Base-by-base conservation (phyloP, 2,797 vertebrate species). In the Epinephelus awoara region DNA sequence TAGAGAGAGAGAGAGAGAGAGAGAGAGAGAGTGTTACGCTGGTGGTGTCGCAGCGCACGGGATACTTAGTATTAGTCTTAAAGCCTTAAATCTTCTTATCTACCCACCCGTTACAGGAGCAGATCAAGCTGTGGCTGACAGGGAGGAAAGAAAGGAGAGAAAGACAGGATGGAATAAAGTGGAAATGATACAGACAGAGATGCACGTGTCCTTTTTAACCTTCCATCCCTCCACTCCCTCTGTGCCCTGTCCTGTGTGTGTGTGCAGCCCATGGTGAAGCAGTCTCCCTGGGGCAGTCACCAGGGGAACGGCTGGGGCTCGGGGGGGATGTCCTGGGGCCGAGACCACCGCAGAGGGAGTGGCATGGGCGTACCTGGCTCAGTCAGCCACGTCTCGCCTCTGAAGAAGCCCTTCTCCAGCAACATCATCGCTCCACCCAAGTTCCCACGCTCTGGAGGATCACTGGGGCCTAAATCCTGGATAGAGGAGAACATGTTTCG, bases 341-440 rank as follows among this genome's bases (percentile, higher is more conserved):
- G 98, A 92, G 98, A 99, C 92, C 97, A 98, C 80, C 97, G 98
- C 40, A 95, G 97, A 87, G 96, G 96, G 75, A 96, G 94, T 18
- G 96, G 97, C 89, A 95, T 98, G 95, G 96, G 97, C 9, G 94
- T 97, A 72, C 96, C 97, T 19, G 97, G 97, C 85, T 96, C 97
- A 14, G 92, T 97, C 92, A 97, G 96, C 88, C 98, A 99, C 89
- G 96, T 96, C 82, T 99, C 98, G 9, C 98, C 98, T 65, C 91
- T 98, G 95, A 99, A 99, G 96, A 99, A 99, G 86, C 96, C 97
- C 2, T 99, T 97, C 94, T 98, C 97, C 67, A 97, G 98, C 93
- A 98, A 96, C 88, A 96, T 99, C 96, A 99, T 99, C 84, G 98
- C 97, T 79, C 98, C 98, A 12, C 98, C 98, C 73, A 99, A 98